phyloP scores from a whole-genome alignment of 2,797 vertebrate genomes.

The Sebastes matsubarae region DNA sequence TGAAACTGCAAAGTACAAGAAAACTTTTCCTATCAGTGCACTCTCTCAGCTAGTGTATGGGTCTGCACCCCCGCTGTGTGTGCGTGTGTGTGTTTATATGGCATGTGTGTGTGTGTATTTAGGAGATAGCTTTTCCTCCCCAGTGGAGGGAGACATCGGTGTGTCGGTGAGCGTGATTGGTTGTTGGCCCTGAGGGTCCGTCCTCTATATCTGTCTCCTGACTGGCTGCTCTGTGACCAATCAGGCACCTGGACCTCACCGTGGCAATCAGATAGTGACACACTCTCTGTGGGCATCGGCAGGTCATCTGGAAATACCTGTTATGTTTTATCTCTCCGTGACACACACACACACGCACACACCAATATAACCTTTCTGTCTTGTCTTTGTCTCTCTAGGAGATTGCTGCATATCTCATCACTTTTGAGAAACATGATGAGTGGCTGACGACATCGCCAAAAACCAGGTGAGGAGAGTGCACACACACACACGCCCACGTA shows the following conservation, averaged over 20 bases:
- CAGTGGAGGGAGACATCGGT: constrained; percentile 68
- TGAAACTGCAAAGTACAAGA: constrained; percentile 72
- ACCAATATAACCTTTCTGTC: constrained; percentile 56
- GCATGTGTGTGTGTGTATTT: constrained; percentile 52
- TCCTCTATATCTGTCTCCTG: constrained; percentile 75
- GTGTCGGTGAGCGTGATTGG: constrained; percentile 75
- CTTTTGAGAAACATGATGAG: constrained; percentile 99
- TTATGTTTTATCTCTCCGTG: constrained; percentile 71
- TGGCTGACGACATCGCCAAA: constrained; percentile 99
- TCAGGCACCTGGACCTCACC: constrained; percentile 61
- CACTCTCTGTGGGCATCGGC: constrained; percentile 73
- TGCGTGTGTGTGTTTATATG: constrained; percentile 52
- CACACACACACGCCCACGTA: constrained; percentile 1
- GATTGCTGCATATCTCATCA: constrained; percentile 99
- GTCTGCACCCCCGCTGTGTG: constrained; percentile 35
- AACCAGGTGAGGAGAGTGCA: constrained; percentile 89
- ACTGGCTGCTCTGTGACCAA: constrained; percentile 77
- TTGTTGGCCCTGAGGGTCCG: constrained; percentile 71
- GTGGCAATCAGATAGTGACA: constrained; percentile 73
- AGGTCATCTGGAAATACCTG: constrained; percentile 81
- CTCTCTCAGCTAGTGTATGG: constrained; percentile 56
- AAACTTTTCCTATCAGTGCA: constrained; percentile 79
- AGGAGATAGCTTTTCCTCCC: constrained; percentile 72
- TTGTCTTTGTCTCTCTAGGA: constrained; percentile 77
- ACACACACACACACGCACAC: constrained; percentile 27